These are phyloP conservation scores for Cavia aperea DNA, from an alignment of 2,113 vertebrate genomes.

Conservation along the genomic window DNA sequence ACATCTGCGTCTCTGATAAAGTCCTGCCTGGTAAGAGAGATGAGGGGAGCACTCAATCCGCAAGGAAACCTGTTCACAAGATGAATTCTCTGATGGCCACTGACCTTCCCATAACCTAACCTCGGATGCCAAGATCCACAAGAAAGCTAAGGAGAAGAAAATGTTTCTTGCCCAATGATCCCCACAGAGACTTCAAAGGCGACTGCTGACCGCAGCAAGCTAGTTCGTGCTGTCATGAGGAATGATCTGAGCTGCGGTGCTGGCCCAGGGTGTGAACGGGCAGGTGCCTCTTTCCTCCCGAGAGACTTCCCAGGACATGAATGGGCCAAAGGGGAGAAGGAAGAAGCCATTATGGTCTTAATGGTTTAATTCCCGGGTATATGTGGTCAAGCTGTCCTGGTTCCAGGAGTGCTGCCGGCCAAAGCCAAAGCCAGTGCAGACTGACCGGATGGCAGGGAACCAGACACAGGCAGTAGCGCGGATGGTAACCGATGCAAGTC, in stretches of 20 bases:
- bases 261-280: background rate
- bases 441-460: constrained; percentile 73
- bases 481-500: constrained; percentile 71
- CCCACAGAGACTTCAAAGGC: background rate
- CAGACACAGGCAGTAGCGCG: constrained; percentile 74
- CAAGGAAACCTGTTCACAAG: background rate
- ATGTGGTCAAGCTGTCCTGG: constrained; percentile 30
- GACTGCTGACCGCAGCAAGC: background rate
- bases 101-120: background rate
- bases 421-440: constrained; percentile 59
- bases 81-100: background rate
- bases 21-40: rapidly evolving
- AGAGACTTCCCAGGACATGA: constrained; percentile 35
- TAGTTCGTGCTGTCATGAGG: too few relatives aligned
- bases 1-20: background rate
- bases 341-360: constrained; percentile 29
- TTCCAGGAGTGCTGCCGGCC: constrained; percentile 27
- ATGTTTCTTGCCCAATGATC: rapidly evolving
- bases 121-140: background rate
- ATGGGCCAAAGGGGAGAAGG: constrained; percentile 17
- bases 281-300: background rate
- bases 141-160: background rate
- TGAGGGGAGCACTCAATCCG: background rate
- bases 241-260: rapidly evolving
- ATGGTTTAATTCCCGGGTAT: constrained; percentile 38